Percentiles rank a stretch among this genome's conserved stretches.
Evolutionary conservation across 2,888 invertebrate genomes (phyloP).

Genomic region (Eupithecia vulgata): DNA sequence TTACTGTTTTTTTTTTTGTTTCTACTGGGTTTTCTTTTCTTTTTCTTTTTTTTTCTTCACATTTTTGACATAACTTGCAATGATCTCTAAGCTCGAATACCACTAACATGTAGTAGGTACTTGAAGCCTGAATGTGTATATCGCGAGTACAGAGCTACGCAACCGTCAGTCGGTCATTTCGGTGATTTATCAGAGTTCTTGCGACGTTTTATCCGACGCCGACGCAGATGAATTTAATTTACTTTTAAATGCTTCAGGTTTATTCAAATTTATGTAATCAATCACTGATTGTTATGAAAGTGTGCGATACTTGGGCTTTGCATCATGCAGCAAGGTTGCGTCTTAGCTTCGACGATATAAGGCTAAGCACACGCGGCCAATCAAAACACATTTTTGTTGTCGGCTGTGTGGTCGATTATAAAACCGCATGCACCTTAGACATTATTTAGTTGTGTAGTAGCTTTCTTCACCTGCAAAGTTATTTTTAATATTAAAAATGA

Average conservation of each 20-base stretch:
- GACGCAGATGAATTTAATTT: constrained; percentile 81
- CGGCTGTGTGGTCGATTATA: neutral
- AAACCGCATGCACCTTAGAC: neutral
- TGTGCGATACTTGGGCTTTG: constrained; percentile 79
- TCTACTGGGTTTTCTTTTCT: no score
- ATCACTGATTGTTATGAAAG: constrained; percentile 83
- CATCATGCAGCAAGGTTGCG: constrained; percentile 73
- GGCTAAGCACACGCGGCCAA: neutral
- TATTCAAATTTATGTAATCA: constrained; percentile 82
- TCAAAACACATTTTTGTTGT: neutral
- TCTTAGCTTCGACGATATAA: constrained; percentile 42
- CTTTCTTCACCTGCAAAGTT: no score
- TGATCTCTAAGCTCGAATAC: neutral
- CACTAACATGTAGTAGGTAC: no score
- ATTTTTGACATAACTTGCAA: no score
- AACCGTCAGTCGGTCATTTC: constrained; percentile 72
- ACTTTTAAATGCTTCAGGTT: constrained; percentile 73
- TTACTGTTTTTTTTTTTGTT: no score
- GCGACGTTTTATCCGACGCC: constrained; percentile 64
- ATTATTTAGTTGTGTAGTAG: no score
- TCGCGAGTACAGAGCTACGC: constrained; percentile 53
- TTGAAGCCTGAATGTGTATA: neutral
- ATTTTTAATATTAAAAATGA: no score
- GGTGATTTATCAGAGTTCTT: constrained; percentile 76
- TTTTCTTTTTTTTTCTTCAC: no score